Conservation (phyloP, 2,888 invertebrate species). For the Nowickia ferox region DNA sequence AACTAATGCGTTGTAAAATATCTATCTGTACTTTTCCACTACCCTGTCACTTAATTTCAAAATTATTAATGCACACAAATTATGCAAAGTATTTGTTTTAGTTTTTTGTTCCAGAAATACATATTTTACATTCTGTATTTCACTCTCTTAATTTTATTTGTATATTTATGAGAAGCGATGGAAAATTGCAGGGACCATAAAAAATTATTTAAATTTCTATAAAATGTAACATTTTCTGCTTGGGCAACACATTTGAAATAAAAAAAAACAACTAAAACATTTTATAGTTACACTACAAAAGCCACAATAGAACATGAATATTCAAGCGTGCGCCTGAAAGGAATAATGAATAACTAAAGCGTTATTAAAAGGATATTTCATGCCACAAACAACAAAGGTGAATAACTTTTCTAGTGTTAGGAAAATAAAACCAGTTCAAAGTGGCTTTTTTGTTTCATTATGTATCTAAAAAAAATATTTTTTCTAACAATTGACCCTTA, state of each 20-base stretch:
- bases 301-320: neutral
- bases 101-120: too few species aligned
- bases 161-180: neutral
- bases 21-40: too few species aligned
- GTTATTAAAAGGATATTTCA: slow-evolving; percentile 20
- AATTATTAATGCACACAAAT: too few species aligned
- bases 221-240: slow-evolving; percentile 13
- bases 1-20: too few species aligned
- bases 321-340: slow-evolving; percentile 3
- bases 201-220: neutral
- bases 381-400: slow-evolving; percentile 7
- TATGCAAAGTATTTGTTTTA: too few species aligned
- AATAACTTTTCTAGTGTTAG: slow-evolving; percentile 28
- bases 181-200: neutral
- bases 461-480: neutral
- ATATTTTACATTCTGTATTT: too few species aligned
- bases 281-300: slow-evolving; percentile 5
- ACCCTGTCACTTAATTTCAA: too few species aligned
- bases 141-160: too few species aligned
- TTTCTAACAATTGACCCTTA: neutral
- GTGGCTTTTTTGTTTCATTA: neutral
- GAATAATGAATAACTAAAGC: slow-evolving; percentile 13
- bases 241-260: too few species aligned
- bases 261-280: neutral
- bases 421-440: slow-evolving; percentile 19